Conservation (phyloP, 2,113 vertebrate genomes). For the Petromus typicus region DNA sequence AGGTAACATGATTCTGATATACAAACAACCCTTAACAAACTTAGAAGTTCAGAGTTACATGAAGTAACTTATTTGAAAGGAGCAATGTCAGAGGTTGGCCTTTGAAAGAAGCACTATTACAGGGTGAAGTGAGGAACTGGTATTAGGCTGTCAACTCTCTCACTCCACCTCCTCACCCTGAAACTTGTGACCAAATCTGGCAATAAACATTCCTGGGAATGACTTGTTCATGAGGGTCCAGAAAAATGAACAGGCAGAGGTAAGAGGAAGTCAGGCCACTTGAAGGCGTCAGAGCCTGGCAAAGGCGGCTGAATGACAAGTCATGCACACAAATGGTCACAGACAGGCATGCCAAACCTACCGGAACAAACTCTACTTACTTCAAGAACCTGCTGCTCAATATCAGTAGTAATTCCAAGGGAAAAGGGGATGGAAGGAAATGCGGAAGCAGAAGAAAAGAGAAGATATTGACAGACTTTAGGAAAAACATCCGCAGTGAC, state of each 20-base stretch:
- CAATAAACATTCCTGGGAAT: conserved; percentile 42
- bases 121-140: background rate
- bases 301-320: conserved; percentile 28
- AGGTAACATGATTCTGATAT: background rate
- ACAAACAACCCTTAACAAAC: background rate
- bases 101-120: conserved; percentile 18
- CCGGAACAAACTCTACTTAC: conserved; percentile 91
- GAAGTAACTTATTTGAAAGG: conserved; percentile 32
- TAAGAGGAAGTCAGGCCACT: conserved; percentile 38
- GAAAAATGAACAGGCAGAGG: background rate
- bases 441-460: conserved; percentile 78
- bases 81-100: background rate
- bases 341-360: conserved; percentile 65
- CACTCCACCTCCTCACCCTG: background rate
- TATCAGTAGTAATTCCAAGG: conserved; percentile 81
- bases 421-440: conserved; percentile 74
- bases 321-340: conserved; percentile 80
- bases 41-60: background rate
- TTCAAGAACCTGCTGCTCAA: conserved; percentile 99
- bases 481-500: conserved; percentile 68
- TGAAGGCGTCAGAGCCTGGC: conserved; percentile 57
- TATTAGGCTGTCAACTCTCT: background rate
- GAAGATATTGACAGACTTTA: conserved; percentile 85
- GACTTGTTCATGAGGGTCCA: background rate
- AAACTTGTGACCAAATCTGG: conserved; percentile 49